Percentiles rank a stretch among this genome's conserved stretches.
Evolutionary conservation across 2,797 vertebrate genomes (phyloP).

Genomic region (Cossypha polioptera): DNA sequence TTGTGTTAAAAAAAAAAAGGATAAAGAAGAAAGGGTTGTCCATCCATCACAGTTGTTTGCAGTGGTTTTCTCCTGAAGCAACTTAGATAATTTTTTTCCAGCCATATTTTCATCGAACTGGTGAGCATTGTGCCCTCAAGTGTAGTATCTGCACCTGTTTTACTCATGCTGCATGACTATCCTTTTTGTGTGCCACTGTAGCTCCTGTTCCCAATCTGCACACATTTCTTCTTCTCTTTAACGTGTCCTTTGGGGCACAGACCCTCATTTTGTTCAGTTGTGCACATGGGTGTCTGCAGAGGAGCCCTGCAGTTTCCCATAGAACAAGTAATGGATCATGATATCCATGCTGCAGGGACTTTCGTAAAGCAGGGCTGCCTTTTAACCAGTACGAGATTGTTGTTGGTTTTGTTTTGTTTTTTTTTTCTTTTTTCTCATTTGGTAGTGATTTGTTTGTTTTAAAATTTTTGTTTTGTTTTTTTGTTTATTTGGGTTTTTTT

Average conservation of each 20-base stretch:
- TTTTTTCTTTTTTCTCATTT: too few relatives aligned
- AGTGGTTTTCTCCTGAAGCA: neutral
- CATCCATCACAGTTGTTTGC: neutral
- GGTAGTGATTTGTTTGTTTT: neutral
- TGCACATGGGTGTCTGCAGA: neutral
- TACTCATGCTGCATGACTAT: neutral
- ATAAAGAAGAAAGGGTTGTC: neutral
- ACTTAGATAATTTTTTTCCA: neutral
- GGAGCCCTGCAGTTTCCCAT: neutral
- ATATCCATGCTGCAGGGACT: neutral
- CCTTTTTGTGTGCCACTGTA: neutral
- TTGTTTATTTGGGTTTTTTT: neutral
- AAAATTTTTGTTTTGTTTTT: neutral
- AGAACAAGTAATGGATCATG: neutral
- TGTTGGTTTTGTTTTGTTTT: neutral
- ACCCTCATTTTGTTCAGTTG: neutral
- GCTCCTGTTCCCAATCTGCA: neutral
- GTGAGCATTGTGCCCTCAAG: neutral
- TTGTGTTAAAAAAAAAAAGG: neutral
- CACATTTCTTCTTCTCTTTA: neutral
- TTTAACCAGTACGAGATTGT: fast-evolving
- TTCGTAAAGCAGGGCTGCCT: neutral
- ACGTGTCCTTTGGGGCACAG: neutral
- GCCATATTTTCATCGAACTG: neutral
- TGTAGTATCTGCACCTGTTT: neutral